phyloP scores from a whole-genome alignment of 1,140 invertebrate genomes.

The Zaprionus africanus region DNA sequence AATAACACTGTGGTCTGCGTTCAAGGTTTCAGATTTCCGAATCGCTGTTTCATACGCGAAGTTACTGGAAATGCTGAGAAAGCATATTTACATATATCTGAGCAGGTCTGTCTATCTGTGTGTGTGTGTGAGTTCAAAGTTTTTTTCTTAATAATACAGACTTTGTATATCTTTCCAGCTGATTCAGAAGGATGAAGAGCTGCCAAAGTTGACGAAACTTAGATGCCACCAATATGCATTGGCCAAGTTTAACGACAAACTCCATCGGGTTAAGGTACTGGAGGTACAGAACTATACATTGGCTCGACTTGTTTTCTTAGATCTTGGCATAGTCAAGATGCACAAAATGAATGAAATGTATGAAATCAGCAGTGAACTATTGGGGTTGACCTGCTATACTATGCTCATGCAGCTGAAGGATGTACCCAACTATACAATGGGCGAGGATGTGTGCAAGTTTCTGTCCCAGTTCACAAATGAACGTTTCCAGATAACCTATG shows the following conservation, averaged over 20 bases:
- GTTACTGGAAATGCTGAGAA: slow-evolving; percentile 33
- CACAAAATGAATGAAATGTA: slow-evolving; percentile 30
- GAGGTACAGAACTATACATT: neutral
- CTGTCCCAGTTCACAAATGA: slow-evolving; percentile 32
- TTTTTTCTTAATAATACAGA: neutral
- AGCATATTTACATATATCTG: slow-evolving; percentile 36
- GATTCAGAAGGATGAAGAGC: slow-evolving; percentile 22
- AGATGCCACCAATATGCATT: slow-evolving; percentile 38
- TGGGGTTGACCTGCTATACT: slow-evolving; percentile 42
- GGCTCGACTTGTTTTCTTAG: slow-evolving; percentile 48
- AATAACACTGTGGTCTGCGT: slow-evolving; percentile 40
- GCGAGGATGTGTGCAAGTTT: slow-evolving; percentile 21
- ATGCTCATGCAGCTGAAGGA: slow-evolving; percentile 49
- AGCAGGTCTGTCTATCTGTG: slow-evolving; percentile 58
- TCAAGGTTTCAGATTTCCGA: slow-evolving; percentile 52
- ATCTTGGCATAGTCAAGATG: slow-evolving; percentile 44
- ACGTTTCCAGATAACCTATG: slow-evolving; percentile 20
- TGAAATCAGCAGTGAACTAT: slow-evolving; percentile 50
- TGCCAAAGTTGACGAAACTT: slow-evolving; percentile 10
- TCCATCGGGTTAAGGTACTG: slow-evolving; percentile 50
- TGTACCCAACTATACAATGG: slow-evolving; percentile 30
- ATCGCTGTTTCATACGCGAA: slow-evolving; percentile 62
- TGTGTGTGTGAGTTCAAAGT: neutral
- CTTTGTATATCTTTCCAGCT: slow-evolving; percentile 3
- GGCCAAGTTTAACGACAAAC: slow-evolving; percentile 18